These are phyloP conservation scores for Perccottus glenii DNA, from an alignment of 2,113 vertebrate genomes.

Conservation along the genomic window DNA sequence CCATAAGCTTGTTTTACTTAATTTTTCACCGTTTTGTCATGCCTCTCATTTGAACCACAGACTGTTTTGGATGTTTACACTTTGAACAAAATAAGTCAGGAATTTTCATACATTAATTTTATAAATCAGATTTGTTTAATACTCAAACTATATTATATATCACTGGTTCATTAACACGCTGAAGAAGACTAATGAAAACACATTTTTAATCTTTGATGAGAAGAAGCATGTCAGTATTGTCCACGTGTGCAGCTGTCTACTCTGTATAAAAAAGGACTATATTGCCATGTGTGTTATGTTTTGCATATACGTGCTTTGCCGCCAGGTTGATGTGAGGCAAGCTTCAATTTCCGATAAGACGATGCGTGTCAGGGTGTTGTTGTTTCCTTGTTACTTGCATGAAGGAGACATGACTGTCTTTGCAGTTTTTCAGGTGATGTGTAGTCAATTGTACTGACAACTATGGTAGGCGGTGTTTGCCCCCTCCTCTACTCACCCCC, in stretches of 20 bases:
- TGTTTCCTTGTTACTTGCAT: constrained; percentile 95
- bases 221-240: constrained; percentile 82
- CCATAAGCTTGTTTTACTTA: constrained; percentile 7
- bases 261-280: constrained; percentile 78
- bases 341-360: constrained; percentile 77
- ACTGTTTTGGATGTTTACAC: constrained; percentile 79
- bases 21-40: constrained; percentile 21
- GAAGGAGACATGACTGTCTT: constrained; percentile 87
- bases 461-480: constrained; percentile 90
- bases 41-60: constrained; percentile 66
- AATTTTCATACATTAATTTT: constrained; percentile 78
- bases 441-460: constrained; percentile 94
- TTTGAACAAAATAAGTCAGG: constrained; percentile 74
- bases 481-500: constrained; percentile 55
- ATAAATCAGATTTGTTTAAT: constrained; percentile 67
- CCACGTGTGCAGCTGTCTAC: constrained; percentile 80
- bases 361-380: constrained; percentile 87
- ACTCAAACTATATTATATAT: constrained; percentile 59
- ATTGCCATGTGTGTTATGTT: constrained; percentile 83
- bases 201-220: constrained; percentile 69
- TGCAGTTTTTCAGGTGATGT: constrained; percentile 90
- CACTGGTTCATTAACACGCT: constrained; percentile 49
- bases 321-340: constrained; percentile 68
- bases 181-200: constrained; percentile 47
- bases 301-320: constrained; percentile 79